These are phyloP conservation scores for Halocynthia roretzi DNA, from an alignment of 23 tunicate species.

Conservation along the genomic window DNA sequence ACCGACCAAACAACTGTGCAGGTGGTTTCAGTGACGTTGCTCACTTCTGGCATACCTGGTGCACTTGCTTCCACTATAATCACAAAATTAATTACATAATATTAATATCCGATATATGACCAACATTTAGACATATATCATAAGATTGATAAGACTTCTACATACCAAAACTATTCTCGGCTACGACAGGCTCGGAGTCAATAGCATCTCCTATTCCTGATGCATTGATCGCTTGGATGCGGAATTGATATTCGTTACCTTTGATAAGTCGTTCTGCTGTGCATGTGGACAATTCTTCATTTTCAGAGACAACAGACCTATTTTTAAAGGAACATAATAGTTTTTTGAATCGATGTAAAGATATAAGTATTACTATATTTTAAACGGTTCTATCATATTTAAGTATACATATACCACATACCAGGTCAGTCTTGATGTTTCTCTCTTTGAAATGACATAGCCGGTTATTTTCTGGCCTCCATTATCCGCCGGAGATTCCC, in stretches of 20 bases:
- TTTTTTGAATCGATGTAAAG: too few relatives aligned
- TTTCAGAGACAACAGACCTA: constrained; percentile 46
- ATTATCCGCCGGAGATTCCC: constrained; percentile 23
- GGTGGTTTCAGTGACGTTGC: constrained; percentile 7
- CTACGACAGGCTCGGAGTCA: constrained; percentile 62
- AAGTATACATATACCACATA: neutral
- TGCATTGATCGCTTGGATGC: constrained; percentile 84
- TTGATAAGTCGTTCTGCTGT: constrained; percentile 70
- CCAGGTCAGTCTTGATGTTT: constrained; percentile 32
- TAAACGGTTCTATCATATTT: neutral
- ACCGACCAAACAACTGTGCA: constrained; percentile 21
- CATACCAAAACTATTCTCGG: constrained; percentile 58
- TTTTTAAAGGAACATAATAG: too few relatives aligned
- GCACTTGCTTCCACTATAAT: constrained; percentile 17
- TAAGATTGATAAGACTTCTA: too few relatives aligned
- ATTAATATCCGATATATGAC: neutral
- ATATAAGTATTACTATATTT: too few relatives aligned
- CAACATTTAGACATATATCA: too few relatives aligned
- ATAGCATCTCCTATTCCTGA: constrained; percentile 86
- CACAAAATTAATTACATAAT: neutral
- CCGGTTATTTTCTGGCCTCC: constrained; percentile 29
- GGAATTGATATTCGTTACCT: constrained; percentile 90
- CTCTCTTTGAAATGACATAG: constrained; percentile 30
- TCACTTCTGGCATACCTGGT: constrained; percentile 6
- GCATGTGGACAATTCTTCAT: constrained; percentile 38